Evolutionary conservation across 2,113 vertebrate genomes (phyloP).

Genomic region (Erythrocebus patas): DNA sequence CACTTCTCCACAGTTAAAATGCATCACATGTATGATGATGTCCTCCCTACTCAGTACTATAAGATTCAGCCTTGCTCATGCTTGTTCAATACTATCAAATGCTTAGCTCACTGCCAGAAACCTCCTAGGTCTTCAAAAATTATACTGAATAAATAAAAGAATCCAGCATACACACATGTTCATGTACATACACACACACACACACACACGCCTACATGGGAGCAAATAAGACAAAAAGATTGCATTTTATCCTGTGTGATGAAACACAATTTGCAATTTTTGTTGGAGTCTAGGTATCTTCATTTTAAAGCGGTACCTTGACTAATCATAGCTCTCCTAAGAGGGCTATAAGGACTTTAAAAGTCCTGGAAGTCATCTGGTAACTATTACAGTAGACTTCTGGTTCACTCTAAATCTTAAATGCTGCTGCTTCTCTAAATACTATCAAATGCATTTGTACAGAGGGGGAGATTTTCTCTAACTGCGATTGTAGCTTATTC

Average conservation of each 20-base stretch:
- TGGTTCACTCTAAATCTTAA: conserved; percentile 12
- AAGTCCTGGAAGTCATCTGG: not conserved
- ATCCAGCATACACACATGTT: not conserved
- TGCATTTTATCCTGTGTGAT: not conserved
- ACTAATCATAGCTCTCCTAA: not conserved
- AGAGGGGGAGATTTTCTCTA: not conserved
- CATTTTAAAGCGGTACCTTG: not conserved
- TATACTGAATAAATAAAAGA: not conserved
- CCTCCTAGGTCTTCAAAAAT: not conserved
- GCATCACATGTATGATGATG: not conserved
- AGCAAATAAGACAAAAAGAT: not conserved
- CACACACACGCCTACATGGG: not conserved
- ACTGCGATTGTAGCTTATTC: not conserved
- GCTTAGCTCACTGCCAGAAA: not conserved
- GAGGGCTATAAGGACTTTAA: not conserved
- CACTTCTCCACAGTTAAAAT: not conserved
- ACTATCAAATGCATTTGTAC: conserved; percentile 8
- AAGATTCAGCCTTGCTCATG: not conserved
- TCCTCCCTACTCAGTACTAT: not conserved
- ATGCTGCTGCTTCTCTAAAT: conserved; percentile 1
- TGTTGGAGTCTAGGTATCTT: not conserved
- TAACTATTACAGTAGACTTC: not conserved
- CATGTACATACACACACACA: not conserved
- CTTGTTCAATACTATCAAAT: not conserved
- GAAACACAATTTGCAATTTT: not conserved